Evolutionary conservation across 2,797 vertebrate genomes (phyloP).

Genomic region (Chrosomus eos): DNA sequence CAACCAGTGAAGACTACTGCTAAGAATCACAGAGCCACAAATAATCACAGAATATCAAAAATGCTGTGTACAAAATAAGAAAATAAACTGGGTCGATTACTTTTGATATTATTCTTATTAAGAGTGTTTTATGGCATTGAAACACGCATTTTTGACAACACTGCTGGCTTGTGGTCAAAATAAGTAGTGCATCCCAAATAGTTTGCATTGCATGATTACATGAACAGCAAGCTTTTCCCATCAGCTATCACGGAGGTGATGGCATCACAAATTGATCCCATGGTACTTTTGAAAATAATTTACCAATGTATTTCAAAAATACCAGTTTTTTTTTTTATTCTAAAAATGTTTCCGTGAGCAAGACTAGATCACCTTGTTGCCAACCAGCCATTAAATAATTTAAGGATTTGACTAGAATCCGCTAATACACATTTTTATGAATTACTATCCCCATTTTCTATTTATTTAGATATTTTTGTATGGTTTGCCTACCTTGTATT

Average conservation of each 20-base stretch:
- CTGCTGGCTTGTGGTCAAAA: constrained; percentile 5
- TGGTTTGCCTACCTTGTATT: background rate
- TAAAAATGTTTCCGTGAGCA: background rate
- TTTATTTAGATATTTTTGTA: background rate
- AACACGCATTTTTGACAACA: background rate
- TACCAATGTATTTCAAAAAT: background rate
- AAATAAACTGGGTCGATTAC: background rate
- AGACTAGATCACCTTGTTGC: background rate
- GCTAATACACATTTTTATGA: background rate
- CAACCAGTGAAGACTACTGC: constrained; percentile 66
- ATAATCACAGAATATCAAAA: background rate
- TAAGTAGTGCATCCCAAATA: background rate
- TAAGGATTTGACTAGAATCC: background rate
- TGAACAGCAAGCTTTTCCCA: background rate
- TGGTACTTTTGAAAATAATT: background rate
- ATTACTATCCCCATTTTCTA: background rate
- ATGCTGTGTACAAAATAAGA: background rate
- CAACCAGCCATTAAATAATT: background rate
- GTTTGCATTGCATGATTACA: background rate
- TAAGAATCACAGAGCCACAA: constrained; percentile 42
- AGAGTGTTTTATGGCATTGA: background rate
- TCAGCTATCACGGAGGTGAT: background rate
- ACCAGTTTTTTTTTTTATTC: background rate
- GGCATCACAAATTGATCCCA: background rate
- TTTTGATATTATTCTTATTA: background rate